These are phyloP conservation scores for Noctua janthina DNA, from an alignment of 2,888 invertebrate species.

Conservation along the genomic window DNA sequence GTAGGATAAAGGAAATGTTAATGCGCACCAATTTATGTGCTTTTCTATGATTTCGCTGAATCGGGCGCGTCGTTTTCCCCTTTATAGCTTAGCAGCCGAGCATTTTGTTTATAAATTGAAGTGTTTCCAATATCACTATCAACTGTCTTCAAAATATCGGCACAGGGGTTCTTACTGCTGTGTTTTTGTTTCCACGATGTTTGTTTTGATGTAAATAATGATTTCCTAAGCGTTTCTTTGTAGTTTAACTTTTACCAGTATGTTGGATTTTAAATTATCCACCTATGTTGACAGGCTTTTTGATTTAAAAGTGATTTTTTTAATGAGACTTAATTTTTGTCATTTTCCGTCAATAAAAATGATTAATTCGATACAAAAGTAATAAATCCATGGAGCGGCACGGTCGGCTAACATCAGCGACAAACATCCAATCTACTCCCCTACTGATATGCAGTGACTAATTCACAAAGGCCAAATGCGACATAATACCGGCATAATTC, in stretches of 20 bases:
- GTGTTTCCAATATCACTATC: constrained; percentile 73
- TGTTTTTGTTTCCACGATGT: constrained; percentile 5
- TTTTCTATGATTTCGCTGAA: constrained; percentile 91
- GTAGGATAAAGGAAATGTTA: constrained; percentile 91
- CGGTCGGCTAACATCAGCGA: constrained; percentile 81
- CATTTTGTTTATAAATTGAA: constrained; percentile 82
- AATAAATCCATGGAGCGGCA: constrained; percentile 80
- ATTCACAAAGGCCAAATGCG: constrained; percentile 91
- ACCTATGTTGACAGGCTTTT: neutral
- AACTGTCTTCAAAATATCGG: constrained; percentile 55
- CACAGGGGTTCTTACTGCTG: constrained; percentile 16
- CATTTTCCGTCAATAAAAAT: constrained; percentile 18
- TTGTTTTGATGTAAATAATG: constrained; percentile 1
- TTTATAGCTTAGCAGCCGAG: constrained; percentile 79
- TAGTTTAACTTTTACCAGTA: neutral
- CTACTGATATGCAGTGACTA: constrained; percentile 83
- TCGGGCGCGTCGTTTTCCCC: constrained; percentile 85
- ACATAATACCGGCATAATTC: constrained; percentile 90
- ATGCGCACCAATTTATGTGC: constrained; percentile 90
- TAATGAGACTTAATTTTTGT: neutral
- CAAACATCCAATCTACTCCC: constrained; percentile 84
- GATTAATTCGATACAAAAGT: constrained; percentile 57
- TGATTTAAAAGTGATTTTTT: neutral
- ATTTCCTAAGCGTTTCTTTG: neutral
- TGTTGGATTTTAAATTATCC: neutral